Base-by-base conservation (phyloP, 2,888 invertebrate species). In the Coecobrya sp. region DNA sequence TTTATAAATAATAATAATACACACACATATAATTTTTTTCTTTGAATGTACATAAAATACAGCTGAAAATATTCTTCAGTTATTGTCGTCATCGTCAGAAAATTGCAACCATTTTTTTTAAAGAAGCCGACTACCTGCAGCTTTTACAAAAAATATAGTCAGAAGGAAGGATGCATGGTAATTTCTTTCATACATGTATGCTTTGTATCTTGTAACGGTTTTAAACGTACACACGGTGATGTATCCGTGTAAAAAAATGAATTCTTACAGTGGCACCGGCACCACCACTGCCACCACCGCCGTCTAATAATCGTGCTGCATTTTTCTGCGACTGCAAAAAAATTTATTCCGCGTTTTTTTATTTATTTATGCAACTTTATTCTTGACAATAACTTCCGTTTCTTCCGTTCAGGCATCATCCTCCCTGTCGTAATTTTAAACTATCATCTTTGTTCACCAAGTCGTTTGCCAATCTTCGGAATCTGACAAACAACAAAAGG, bases 351-450 rank as follows among this genome's bases (percentile, higher is more conserved):
- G 68, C 27, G 19, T 36, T 36, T 36, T 70, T 16, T 70, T 70
- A n/a, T 42, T 70, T 70, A 42, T 42, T 70, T 70, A 42, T n/a
- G 70, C 19, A 19, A 19, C 10, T 19, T 70, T 42, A 19, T n/a
- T n/a, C 42, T 70, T 70, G 42, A 70, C 36, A 85, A 73, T 86
- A 86, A 73, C 86, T 86, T 86, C 70, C 86, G 45, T 86, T 73
- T 52, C n/a, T 65, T 86, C 70, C 70, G 65, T 68, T 22, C 13
- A 65, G 65, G 30, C 25, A 27, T 27, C n/a, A 59, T 19, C 25
- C 4, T 42, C 70, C n/a, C 8, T 10, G 42, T 70, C 42, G 70
- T 42, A 8, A 42, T 70, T 70, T 70, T 62, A 82, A 82, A 5
- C 62, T 13, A 42, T 82, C 8, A 11, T 52, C 55, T 36, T 70